Evolutionary conservation across 2,113 vertebrate species (phyloP), one percentile per base, ranked within the genome.

Genomic region (Strix uralensis): DNA sequence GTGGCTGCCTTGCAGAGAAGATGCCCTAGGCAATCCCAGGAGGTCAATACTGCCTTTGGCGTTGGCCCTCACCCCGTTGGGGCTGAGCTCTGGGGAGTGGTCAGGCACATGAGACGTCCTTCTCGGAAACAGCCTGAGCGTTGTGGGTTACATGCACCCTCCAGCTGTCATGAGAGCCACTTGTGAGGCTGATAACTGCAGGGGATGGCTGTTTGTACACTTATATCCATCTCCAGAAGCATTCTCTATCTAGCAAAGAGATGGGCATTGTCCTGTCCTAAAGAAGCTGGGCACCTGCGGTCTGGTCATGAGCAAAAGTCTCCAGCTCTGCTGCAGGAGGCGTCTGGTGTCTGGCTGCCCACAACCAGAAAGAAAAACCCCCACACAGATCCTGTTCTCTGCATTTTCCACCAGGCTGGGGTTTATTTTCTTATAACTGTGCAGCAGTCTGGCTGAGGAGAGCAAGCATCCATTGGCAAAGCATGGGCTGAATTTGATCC

Each of bases 81-180:
- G 18, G 46, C 66, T 94, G 88, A 88, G 79, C 23, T 87, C 27
- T 81, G 36, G 15, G 16, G 38, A 63, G 38, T 0, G 0, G 13
- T 65, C 34, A 82, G 30, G 77, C n/a, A 75, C 62, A 38, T 44
- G n/a, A 72, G n/a, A 36, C 1, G 0, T 70, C 34, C 21, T 80
- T 80, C 40, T 58, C 2, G 1, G 49, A 55, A 44, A 38, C 29
- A 75, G 21, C 26, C 57, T 51, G n/a, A 46, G 36, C 0, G 0
- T 34, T 71, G 19, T 62, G 40, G 14, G 63, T 78, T 55, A 29
- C 36, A 17, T 61, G 70, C 44, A 73, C 29, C 30, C 36, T 89
- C 46, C 34, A 36, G 34, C 73, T 69, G 34, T 66, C 67, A 74
- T 3, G 1, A 49, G 81, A 88, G 10, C 26, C n/a, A 27, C 22